phyloP scores from a whole-genome alignment of 2,113 vertebrate species.

The Sakesphorus luctuosus region DNA sequence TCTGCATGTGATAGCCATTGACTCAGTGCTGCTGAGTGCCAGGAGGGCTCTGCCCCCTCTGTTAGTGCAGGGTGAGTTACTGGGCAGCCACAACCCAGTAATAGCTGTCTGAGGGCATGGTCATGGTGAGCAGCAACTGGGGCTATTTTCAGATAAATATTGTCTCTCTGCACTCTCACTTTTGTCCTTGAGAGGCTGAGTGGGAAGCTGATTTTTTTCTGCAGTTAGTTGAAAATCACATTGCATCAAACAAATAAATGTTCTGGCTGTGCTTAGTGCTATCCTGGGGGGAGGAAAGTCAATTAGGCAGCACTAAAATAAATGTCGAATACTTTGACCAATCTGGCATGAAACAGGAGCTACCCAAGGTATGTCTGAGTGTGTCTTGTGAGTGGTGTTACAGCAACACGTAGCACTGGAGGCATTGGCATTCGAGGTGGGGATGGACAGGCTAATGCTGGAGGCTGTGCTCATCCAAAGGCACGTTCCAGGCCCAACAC shows the following conservation, averaged over 20 bases:
- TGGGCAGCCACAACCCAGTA: neutral
- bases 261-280: neutral
- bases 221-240: neutral
- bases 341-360: neutral
- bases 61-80: neutral
- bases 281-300: neutral
- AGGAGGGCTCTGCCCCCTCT: neutral
- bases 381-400: neutral
- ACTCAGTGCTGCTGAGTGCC: neutral
- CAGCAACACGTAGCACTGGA: neutral
- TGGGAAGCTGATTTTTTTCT: neutral
- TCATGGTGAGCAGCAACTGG: neutral
- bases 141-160: neutral
- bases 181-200: neutral
- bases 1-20: neutral
- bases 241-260: neutral
- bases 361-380: neutral
- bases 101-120: neutral
- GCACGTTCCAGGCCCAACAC: neutral
- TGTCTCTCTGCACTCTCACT: neutral
- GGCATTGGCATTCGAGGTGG: neutral
- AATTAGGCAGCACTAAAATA: slow-evolving; percentile 27
- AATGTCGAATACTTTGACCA: neutral
- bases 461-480: neutral
- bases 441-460: neutral